Evolutionary conservation across 1,140 invertebrate species (phyloP).

Genomic region (Ips typographus): DNA sequence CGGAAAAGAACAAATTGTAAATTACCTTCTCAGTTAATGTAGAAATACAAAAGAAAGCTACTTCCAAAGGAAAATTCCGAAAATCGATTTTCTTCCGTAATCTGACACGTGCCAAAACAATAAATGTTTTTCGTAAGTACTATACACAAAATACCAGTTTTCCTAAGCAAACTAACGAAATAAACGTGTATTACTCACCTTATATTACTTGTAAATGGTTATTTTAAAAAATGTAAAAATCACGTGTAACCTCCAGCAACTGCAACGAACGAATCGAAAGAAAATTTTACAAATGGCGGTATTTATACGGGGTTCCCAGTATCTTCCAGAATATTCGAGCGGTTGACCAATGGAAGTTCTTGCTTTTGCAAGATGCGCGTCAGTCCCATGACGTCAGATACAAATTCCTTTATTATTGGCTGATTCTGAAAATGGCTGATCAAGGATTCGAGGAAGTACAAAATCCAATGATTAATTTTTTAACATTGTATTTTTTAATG

Average conservation of each 20-base stretch:
- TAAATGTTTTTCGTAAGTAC: neutral
- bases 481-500: too few relatives aligned
- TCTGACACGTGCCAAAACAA: neutral
- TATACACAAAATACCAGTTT: too few relatives aligned
- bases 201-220: neutral
- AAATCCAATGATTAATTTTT: too few relatives aligned
- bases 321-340: constrained; percentile 27
- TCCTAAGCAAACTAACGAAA: too few relatives aligned
- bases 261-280: constrained; percentile 26
- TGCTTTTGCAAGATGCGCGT: too few relatives aligned
- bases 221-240: constrained; percentile 19
- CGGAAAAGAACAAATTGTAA: too few relatives aligned
- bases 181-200: constrained; percentile 4
- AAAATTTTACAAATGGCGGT: constrained; percentile 31
- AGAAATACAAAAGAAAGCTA: too few relatives aligned
- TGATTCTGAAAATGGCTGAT: too few relatives aligned
- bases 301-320: constrained; percentile 15
- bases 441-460: too few relatives aligned
- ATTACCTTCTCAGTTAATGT: too few relatives aligned
- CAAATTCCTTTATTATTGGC: too few relatives aligned
- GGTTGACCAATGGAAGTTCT: constrained; percentile 13
- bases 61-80: neutral
- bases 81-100: neutral
- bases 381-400: too few relatives aligned
- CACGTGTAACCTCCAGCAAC: constrained; percentile 25